These are phyloP conservation scores for Drosophila repleta DNA, from an alignment of 1,140 invertebrate species.

Conservation along the genomic window DNA sequence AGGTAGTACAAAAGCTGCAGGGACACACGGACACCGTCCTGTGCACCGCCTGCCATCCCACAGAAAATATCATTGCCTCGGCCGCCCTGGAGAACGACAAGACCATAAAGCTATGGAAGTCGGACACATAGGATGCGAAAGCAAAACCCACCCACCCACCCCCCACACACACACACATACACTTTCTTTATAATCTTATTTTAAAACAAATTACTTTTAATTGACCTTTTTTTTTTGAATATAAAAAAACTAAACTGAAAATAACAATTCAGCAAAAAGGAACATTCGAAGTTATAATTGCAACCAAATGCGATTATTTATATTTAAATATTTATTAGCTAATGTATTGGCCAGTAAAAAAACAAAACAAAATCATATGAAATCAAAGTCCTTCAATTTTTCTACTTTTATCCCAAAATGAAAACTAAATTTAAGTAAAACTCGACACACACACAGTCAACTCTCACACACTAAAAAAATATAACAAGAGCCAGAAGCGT, in stretches of 20 bases:
- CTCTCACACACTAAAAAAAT: conserved; percentile 6
- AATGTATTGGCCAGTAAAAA: conserved; percentile 41
- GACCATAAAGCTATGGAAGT: conserved; percentile 99
- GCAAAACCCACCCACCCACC: conserved; percentile 17
- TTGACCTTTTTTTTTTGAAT: conserved; percentile 26
- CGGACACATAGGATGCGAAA: conserved; percentile 91
- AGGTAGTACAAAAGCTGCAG: conserved; percentile 98
- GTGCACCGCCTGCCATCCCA: conserved; percentile 99
- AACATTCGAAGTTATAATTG: conserved; percentile 34
- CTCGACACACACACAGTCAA: conserved; percentile 16
- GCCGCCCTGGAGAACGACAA: conserved; percentile 99
- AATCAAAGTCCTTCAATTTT: conserved; percentile 28
- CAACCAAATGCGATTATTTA: conserved; percentile 26
- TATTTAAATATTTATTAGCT: conserved; percentile 51
- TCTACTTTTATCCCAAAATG: conserved; percentile 14
- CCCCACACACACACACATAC: conserved; percentile 35
- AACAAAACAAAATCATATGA: conserved; percentile 4
- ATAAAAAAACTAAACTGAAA: conserved; percentile 14
- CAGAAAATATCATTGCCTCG: conserved; percentile 99
- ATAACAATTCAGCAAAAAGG: conserved; percentile 9
- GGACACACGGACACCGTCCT: conserved; percentile 99
- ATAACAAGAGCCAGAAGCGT: conserved; percentile 24
- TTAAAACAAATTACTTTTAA: conserved; percentile 36
- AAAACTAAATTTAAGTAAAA: conserved; percentile 23
- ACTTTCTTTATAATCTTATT: conserved; percentile 46